Evolutionary conservation across 2,888 invertebrate species (phyloP).

Genomic region (Rhodophaea formosa): DNA sequence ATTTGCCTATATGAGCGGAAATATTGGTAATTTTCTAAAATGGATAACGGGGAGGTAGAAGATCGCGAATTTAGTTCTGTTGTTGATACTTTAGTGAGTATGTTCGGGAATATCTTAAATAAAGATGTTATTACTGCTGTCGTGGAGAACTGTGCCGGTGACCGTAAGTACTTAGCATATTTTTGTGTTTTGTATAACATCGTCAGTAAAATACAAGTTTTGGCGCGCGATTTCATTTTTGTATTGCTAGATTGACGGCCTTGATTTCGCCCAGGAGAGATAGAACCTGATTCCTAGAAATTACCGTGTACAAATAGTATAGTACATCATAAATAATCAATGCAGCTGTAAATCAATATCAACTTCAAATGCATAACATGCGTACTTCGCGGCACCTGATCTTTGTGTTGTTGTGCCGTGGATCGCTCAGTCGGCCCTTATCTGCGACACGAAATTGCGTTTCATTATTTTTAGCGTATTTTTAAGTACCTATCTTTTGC

Average conservation of each 20-base stretch:
- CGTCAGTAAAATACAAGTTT: not conserved
- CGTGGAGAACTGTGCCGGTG: slow-evolving; percentile 60
- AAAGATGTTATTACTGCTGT: slow-evolving; percentile 56
- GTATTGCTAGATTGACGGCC: not conserved
- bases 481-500: too few species aligned
- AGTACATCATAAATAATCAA: slow-evolving; percentile 1
- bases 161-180: slow-evolving; percentile 53
- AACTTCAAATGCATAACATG: slow-evolving; percentile 4
- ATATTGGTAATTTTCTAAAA: slow-evolving; percentile 10
- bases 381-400: not conserved
- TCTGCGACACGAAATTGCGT: not conserved
- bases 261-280: not conserved
- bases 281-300: not conserved
- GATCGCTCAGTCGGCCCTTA: not conserved
- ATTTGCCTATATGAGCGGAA: not conserved
- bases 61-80: slow-evolving; percentile 36
- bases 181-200: not conserved
- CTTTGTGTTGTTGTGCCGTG: not conserved
- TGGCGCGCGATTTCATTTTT: not conserved
- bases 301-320: not conserved
- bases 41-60: slow-evolving; percentile 23
- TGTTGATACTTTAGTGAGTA: slow-evolving; percentile 49
- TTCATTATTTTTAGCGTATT: too few species aligned
- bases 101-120: slow-evolving; percentile 57
- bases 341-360: slow-evolving; percentile 5